Evolutionary conservation across 2,888 invertebrate genomes (phyloP), one percentile per base, ranked within the genome.

Genomic region (Schrankia costaestrigalis): DNA sequence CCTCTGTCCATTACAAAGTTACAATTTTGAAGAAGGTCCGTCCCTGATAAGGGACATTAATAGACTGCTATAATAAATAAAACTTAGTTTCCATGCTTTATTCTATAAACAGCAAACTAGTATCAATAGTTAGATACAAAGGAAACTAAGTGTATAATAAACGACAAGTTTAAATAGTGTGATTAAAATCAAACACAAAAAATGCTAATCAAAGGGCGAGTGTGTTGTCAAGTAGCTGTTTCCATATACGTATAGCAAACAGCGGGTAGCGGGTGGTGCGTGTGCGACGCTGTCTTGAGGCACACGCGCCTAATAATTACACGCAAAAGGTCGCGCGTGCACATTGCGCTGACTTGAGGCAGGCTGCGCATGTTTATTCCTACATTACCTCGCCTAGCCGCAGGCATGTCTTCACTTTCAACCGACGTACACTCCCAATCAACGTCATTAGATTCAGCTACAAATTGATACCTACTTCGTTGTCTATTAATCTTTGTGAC

Each of bases 221-320:
- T 76, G 70, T 64, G 62, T 68, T 63, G 32, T 40, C 63, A 73
- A 71, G 71, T 74, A 71, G 71, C 64, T 67, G 66, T 74, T 70
- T 74, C 74, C 76, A 71, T 78, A 74, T 74, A 72, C 62, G 75
- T 72, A 62, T 51, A 50, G 51, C 60, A 61, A 59, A 59, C 58
- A 48, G 51, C 43, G 52, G 46, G 31, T 35, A 31, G 46, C 46
- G 47, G 44, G 57, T 56, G 38, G 43, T 57, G 71, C 63, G 69
- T 63, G 62, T 52, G 58, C 51, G 46, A 52, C 39, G 35, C 45
- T 36, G 45, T 49, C 41, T 45, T 54, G 65, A 61, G 59, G 59
- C 77, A 78, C 85, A 82, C 85, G 82, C 79, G 84, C 73, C 72
- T 70, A 64, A 74, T 77, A 85, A 85, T 85, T 85, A 78, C 74